Evolutionary conservation across 1,140 invertebrate genomes (phyloP), one percentile per base, ranked within the genome.

Genomic region (Nebria ingens): DNA sequence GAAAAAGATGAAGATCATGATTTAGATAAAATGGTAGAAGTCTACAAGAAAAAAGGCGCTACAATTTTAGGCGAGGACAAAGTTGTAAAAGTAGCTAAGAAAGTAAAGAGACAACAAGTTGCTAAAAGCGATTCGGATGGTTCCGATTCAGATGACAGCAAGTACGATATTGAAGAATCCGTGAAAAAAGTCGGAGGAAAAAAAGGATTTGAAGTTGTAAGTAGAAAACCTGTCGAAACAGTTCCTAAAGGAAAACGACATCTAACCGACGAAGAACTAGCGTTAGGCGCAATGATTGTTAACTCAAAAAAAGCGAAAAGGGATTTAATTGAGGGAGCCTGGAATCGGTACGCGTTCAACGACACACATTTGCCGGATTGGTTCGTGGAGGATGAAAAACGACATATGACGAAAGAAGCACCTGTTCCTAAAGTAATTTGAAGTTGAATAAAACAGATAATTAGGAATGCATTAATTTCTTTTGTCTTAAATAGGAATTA

Each of bases 311-410:
- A 95, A 72, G 79, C 80, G 4, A 88, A 87, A 61, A 76, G 90
- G 21, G 91, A 97, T 67, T 68, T 98, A 9, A 77, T 87, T 20
- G 93, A 97, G 71, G 84, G 77, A 17, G 91, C 81, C 1, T 97
- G 92, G 91, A 96, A 97, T 72, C 80, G 92, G 60, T 95, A 89
- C 67, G 80, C 82, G 0, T 91, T 91, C 63, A 88, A 89, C 61
- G 96, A 98, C 71, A 82, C 84, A 6, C 82, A 90, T 68, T 72
- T 99, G 23, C 97, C 97, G 0, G 87, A 89, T 60, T 99, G 97
- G 97, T 99, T 99, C 78, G 77, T 84, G 0, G 80, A 92, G 57
- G 97, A 99, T 65, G 97, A 99, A 73, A 80, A 86, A 54, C 89
- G 89, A 68, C 90, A 97, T 67, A 93, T 91, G 83, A 81, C 73